These are phyloP conservation scores for Cavia aperea DNA, from an alignment of 2,113 vertebrate species.

Conservation along the genomic window DNA sequence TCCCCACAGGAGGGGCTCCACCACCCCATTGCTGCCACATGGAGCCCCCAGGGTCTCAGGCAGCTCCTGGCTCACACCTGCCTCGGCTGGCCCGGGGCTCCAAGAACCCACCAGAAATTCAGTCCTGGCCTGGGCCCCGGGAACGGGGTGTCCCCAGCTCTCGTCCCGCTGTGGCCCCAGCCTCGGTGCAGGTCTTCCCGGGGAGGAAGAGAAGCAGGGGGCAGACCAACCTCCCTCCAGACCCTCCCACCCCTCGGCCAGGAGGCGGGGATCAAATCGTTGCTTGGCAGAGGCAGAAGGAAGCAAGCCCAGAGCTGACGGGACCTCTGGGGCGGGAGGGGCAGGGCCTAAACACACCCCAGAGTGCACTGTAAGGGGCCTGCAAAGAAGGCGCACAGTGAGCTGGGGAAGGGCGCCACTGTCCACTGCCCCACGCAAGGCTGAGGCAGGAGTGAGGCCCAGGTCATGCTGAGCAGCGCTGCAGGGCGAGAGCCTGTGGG, in stretches of 20 bases:
- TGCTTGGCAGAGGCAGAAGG: too few species aligned
- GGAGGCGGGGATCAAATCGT: not conserved
- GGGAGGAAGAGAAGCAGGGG: not conserved
- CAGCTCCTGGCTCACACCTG: not conserved
- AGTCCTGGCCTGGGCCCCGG: not conserved
- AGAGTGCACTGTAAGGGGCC: not conserved
- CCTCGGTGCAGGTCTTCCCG: not conserved
- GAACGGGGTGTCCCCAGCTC: not conserved
- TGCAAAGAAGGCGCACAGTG: not conserved
- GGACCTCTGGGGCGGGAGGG: not conserved
- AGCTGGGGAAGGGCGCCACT: too few species aligned
- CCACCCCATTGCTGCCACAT: not conserved
- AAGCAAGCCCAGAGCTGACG: not conserved
- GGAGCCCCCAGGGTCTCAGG: not conserved
- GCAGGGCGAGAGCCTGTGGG: accelerated
- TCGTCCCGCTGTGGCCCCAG: not conserved
- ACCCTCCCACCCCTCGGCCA: not conserved
- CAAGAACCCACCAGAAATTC: not conserved
- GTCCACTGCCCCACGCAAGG: not conserved
- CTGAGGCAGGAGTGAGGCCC: not conserved
- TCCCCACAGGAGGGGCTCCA: not conserved
- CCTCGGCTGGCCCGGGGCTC: not conserved
- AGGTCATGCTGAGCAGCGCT: accelerated
- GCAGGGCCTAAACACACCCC: not conserved
- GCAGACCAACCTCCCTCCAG: not conserved